Conservation (phyloP, 2,113 vertebrate genomes). For the Cynopterus brachyotis region DNA sequence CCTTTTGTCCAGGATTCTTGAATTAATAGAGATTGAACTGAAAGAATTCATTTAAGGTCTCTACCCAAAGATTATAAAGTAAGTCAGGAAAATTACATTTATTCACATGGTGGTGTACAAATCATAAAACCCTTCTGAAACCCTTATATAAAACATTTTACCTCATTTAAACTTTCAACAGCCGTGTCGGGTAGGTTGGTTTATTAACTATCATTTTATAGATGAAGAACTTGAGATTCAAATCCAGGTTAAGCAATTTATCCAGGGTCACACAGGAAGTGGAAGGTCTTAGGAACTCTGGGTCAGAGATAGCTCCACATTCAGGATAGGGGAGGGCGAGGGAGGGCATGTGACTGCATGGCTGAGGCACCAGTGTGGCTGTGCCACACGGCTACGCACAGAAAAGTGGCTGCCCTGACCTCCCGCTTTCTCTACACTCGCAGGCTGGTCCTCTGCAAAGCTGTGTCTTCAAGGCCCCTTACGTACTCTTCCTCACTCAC, state of each 20-base stretch:
- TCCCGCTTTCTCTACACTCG: rapidly evolving
- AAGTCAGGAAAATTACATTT: neutral
- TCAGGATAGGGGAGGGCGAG: neutral
- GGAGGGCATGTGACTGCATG: rapidly evolving
- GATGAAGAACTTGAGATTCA: neutral
- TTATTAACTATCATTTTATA: neutral
- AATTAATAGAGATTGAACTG: neutral
- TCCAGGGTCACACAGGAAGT: neutral
- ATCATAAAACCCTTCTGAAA: neutral
- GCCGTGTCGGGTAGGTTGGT: neutral
- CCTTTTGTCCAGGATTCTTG: neutral
- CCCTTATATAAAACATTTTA: neutral
- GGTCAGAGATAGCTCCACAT: neutral
- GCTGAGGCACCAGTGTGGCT: neutral
- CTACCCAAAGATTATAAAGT: neutral
- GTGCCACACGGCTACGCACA: neutral
- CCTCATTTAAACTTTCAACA: neutral
- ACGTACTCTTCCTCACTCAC: rapidly evolving
- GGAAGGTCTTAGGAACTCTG: neutral
- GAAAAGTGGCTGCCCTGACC: neutral
- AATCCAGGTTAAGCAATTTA: neutral
- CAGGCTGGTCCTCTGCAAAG: neutral
- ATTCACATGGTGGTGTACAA: neutral
- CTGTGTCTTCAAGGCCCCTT: neutral
- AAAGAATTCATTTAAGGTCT: neutral